Evolutionary conservation across 2,888 invertebrate species (phyloP), one percentile per base, ranked within the genome.

Genomic region (Bedellia somnulentella): DNA sequence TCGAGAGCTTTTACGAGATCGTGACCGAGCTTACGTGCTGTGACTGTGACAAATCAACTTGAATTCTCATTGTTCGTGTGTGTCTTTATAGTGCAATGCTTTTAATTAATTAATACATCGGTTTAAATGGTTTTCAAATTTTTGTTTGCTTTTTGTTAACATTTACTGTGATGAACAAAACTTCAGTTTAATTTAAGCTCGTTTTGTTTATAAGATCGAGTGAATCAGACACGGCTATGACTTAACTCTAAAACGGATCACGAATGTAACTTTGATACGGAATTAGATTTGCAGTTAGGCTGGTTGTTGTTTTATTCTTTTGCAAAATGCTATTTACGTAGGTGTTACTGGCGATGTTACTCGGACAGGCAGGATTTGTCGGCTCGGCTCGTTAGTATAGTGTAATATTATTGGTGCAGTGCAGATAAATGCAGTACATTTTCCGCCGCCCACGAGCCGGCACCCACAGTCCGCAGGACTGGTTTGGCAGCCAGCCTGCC

Each of bases 41-140:
- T 27, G 27, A 35, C 51, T 49, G 59, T 60, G 61, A 64, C 61
- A 61, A 57, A n/a, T n/a, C n/a, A n/a, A n/a, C 58, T 54, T 52
- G 57, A 51, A 2, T 3, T 8, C 21, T 21, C 21, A 60, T 61
- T 57, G 57, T 63, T 57, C 58, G 58, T 48, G n/a, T n/a, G n/a
- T n/a, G n/a, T n/a, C n/a, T n/a, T n/a, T n/a, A 53, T 57, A 58
- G 58, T 55, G 57, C 55, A 50, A 57, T 57, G 58, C 55, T 49
- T 47, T 39, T 35, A 44, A 35, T 45, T 66, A 66, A 66, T 61
- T 57, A 61, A 63, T 66, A 46, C 42, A n/a, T n/a, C n/a, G n/a
- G n/a, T n/a, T n/a, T n/a, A n/a, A n/a, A n/a, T n/a, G n/a, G n/a
- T n/a, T n/a, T n/a, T n/a, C n/a, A n/a, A n/a, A n/a, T n/a, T n/a